These are phyloP conservation scores for Apodemia hepburni DNA, from an alignment of 2,888 invertebrate species.

Conservation along the genomic window DNA sequence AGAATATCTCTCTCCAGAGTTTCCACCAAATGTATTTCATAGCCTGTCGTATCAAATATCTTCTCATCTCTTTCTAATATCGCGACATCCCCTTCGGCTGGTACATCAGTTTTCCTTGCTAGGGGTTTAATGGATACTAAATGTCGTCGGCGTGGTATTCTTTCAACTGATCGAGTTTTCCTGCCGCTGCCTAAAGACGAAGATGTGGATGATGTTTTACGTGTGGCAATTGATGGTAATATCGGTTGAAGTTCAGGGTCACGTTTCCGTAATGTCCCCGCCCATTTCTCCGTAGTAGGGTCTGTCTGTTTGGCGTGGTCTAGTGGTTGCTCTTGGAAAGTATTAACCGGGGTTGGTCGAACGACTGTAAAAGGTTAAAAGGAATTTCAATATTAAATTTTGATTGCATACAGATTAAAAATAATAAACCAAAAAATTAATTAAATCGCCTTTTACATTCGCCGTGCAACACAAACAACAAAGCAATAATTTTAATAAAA, in stretches of 20 bases:
- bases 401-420: neutral
- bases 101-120: slow-evolving; percentile 50
- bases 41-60: slow-evolving; percentile 85
- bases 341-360: slow-evolving; percentile 53
- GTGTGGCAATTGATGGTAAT: slow-evolving; percentile 80
- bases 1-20: slow-evolving; percentile 92
- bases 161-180: slow-evolving; percentile 68
- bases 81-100: slow-evolving; percentile 60
- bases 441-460: neutral
- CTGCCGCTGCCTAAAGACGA: slow-evolving; percentile 54
- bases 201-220: slow-evolving; percentile 74
- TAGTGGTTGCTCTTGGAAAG: slow-evolving; percentile 44
- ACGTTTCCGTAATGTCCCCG: slow-evolving; percentile 82
- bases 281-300: slow-evolving; percentile 83
- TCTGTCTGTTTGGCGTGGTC: slow-evolving; percentile 58
- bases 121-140: slow-evolving; percentile 60
- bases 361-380: slow-evolving; percentile 49
- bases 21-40: slow-evolving; percentile 88
- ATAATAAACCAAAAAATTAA: neutral
- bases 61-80: slow-evolving; percentile 64
- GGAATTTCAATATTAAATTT: slow-evolving; percentile 10
- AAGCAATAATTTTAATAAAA: no score
- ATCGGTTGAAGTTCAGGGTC: slow-evolving; percentile 84
- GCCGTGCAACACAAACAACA: neutral
- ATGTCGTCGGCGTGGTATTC: slow-evolving; percentile 53